Evolutionary conservation across 2,888 invertebrate genomes (phyloP).

Genomic region (Rhamphomyia laevipes): DNA sequence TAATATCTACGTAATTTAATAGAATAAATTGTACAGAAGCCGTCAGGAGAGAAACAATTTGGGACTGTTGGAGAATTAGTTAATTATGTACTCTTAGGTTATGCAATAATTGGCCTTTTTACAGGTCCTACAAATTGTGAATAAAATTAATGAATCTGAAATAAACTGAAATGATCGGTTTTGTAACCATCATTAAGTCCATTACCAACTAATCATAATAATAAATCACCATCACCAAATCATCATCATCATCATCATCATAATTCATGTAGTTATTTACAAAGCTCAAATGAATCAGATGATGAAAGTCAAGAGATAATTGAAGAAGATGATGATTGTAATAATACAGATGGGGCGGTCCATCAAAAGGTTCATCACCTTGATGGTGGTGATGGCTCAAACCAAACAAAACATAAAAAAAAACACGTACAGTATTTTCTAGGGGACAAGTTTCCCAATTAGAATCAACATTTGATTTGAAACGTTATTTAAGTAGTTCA

Average conservation of each 20-base stretch:
- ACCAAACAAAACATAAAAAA: slow-evolving; percentile 75
- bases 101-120: too few relatives aligned
- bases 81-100: too few relatives aligned
- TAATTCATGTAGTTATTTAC: slow-evolving; percentile 33
- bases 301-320: slow-evolving; percentile 58
- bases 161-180: too few relatives aligned
- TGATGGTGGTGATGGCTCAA: slow-evolving; percentile 47
- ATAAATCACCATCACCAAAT: slow-evolving; percentile 35
- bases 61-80: too few relatives aligned
- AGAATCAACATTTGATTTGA: slow-evolving; percentile 78
- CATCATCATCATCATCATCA: slow-evolving; percentile 21
- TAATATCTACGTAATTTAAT: too few relatives aligned
- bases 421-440: slow-evolving; percentile 89
- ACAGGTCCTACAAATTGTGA: too few relatives aligned
- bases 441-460: slow-evolving; percentile 90
- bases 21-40: too few relatives aligned
- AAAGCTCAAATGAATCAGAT: slow-evolving; percentile 48
- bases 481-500: slow-evolving; percentile 72
- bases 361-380: slow-evolving; percentile 34
- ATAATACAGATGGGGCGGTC: slow-evolving; percentile 50
- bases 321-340: slow-evolving; percentile 64
- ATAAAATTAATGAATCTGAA: too few relatives aligned
- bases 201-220: slow-evolving; percentile 40
- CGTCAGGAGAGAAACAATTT: too few relatives aligned
- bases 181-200: slow-evolving; percentile 54